These are phyloP conservation scores for Ageneiosus marmoratus DNA, from an alignment of 2,113 vertebrate genomes.

Conservation along the genomic window DNA sequence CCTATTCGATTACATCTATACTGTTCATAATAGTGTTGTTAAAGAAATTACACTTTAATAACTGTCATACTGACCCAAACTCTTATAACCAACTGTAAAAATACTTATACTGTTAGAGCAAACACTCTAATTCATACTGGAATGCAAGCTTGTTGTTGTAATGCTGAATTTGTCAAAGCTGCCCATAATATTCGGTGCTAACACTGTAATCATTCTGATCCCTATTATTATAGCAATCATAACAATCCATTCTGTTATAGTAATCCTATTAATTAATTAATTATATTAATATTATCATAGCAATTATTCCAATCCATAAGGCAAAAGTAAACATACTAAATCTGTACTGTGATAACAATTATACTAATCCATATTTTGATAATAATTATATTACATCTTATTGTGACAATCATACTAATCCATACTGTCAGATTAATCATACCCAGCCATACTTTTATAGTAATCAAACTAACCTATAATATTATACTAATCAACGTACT, in stretches of 20 bases:
- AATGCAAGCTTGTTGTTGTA: no score
- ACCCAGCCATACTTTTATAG: background rate
- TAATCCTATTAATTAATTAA: background rate
- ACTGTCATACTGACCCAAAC: background rate
- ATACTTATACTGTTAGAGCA: background rate
- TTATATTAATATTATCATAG: background rate
- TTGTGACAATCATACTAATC: background rate
- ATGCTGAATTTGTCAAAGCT: background rate
- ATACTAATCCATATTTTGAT: background rate
- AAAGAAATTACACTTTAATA: background rate
- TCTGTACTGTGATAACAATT: background rate
- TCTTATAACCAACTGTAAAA: background rate
- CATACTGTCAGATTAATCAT: background rate
- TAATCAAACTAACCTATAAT: background rate
- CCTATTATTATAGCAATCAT: background rate
- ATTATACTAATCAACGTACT: background rate
- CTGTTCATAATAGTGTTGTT: background rate
- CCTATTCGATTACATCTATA: background rate
- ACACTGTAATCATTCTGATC: background rate
- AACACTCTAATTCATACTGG: background rate
- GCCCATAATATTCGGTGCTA: background rate
- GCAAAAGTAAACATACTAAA: no score
- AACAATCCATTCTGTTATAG: background rate
- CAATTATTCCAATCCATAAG: background rate
- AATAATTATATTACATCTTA: background rate